These are phyloP conservation scores for Trissolcus japonicus DNA, from an alignment of 2,888 invertebrate genomes.

Conservation along the genomic window DNA sequence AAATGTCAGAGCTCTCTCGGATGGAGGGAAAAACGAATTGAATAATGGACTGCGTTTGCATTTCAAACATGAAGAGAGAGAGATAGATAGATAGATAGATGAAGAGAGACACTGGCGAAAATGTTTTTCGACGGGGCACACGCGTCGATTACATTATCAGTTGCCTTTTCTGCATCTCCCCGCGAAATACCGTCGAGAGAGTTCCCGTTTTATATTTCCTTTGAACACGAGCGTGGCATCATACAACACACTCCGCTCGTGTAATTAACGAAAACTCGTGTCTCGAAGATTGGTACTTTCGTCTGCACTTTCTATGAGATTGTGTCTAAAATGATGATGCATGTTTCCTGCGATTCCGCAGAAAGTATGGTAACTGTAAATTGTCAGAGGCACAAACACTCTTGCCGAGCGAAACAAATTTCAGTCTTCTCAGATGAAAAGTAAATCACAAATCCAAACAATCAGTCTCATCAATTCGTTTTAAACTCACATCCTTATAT, in stretches of 20 bases:
- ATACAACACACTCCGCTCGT: too few relatives aligned
- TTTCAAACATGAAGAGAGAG: constrained; percentile 12
- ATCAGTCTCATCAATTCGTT: too few relatives aligned
- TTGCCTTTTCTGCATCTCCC: too few relatives aligned
- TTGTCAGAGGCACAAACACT: constrained; percentile 16
- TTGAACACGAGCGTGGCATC: too few relatives aligned
- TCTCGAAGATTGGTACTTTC: constrained; percentile 25
- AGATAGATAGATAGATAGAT: too few relatives aligned
- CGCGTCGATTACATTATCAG: not conserved
- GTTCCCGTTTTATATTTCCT: too few relatives aligned
- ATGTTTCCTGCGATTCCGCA: constrained; percentile 33
- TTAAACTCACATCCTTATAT: too few relatives aligned
- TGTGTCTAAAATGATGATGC: constrained; percentile 44
- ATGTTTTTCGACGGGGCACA: not conserved
- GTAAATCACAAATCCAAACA: too few relatives aligned
- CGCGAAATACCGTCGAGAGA: too few relatives aligned
- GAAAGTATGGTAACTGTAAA: constrained; percentile 26
- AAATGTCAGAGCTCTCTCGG: constrained; percentile 21
- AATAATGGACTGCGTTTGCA: constrained; percentile 17
- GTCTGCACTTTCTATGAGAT: constrained; percentile 32
- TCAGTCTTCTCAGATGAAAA: too few relatives aligned
- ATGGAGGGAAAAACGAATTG: constrained; percentile 17
- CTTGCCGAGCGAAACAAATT: constrained; percentile 25
- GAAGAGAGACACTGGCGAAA: constrained; percentile 12
- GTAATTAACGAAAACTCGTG: constrained; percentile 25